Percentiles rank a stretch among this genome's conserved stretches.
phyloP scores from a whole-genome alignment of 2,888 invertebrate species.

The Pilophorus perplexus region DNA sequence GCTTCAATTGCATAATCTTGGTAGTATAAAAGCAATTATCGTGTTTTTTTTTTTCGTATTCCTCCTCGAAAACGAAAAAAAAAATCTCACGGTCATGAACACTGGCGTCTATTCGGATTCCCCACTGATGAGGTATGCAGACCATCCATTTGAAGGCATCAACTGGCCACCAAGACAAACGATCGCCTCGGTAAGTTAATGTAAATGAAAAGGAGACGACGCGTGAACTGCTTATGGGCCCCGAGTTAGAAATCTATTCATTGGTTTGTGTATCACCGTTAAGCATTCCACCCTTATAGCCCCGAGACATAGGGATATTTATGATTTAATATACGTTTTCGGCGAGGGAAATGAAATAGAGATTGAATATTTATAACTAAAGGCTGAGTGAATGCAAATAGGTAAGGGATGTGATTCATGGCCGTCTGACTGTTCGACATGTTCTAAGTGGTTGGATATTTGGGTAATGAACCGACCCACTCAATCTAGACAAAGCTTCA shows the following conservation, averaged over 20 bases:
- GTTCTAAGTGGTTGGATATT: constrained; percentile 13
- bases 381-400: constrained; percentile 31
- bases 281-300: constrained; percentile 32
- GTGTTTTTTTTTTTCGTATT: no score
- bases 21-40: no score
- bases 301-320: constrained; percentile 32
- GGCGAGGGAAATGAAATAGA: constrained; percentile 25
- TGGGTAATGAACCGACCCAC: constrained; percentile 24
- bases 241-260: constrained; percentile 37
- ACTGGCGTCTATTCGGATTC: no score
- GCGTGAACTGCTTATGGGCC: constrained; percentile 31
- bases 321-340: constrained; percentile 36
- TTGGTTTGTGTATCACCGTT: constrained; percentile 30
- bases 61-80: no score
- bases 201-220: constrained; percentile 35
- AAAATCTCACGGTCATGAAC: no score
- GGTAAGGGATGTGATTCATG: constrained; percentile 22
- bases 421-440: constrained; percentile 19
- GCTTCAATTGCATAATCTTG: no score
- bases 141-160: constrained; percentile 4
- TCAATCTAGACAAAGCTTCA: no score
- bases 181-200: constrained; percentile 6
- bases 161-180: constrained; percentile 24
- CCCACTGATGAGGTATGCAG: constrained; percentile 3
- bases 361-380: constrained; percentile 37